Conservation (phyloP, 2,113 vertebrate genomes). For the Eptatretus burgeri region DNA sequence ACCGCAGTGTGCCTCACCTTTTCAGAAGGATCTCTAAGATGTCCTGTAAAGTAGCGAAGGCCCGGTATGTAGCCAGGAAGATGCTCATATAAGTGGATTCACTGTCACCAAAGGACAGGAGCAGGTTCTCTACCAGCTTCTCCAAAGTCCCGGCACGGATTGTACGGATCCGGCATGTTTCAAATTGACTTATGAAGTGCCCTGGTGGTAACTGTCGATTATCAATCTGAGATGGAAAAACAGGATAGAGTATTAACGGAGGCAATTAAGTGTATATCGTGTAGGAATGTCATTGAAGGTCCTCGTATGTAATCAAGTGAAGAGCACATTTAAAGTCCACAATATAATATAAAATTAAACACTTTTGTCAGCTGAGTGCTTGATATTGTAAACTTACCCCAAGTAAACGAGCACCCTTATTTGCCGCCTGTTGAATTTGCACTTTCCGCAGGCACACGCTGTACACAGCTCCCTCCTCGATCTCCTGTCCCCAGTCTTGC, state of each 20-base stretch:
- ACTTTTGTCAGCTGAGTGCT: too few relatives aligned
- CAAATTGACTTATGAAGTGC: slow-evolving; percentile 58
- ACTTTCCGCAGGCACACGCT: slow-evolving; percentile 71
- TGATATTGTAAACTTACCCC: slow-evolving; percentile 19
- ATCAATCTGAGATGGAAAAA: slow-evolving; percentile 19
- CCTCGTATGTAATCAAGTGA: too few relatives aligned
- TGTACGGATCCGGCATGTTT: slow-evolving; percentile 69
- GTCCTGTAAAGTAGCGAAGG: slow-evolving; percentile 39
- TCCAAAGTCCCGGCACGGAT: slow-evolving; percentile 68
- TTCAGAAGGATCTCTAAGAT: slow-evolving; percentile 35
- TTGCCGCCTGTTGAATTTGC: slow-evolving; percentile 75
- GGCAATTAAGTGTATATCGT: too few relatives aligned
- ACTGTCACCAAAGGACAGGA: slow-evolving; percentile 61
- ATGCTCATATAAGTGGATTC: slow-evolving; percentile 80
- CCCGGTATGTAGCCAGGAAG: slow-evolving; percentile 65
- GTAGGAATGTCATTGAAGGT: too few relatives aligned
- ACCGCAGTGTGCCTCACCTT: too few relatives aligned
- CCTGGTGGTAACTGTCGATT: slow-evolving; percentile 53
- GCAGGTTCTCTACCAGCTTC: slow-evolving; percentile 64
- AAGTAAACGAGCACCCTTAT: slow-evolving; percentile 51
- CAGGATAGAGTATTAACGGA: slow-evolving; percentile 11
- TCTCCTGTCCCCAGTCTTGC: slow-evolving; percentile 80
- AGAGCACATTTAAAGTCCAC: too few relatives aligned
- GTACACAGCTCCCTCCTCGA: slow-evolving; percentile 78
- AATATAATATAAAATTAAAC: too few relatives aligned